Evolutionary conservation across 1,140 invertebrate genomes (phyloP).

Genomic region (Procambarus clarkii): DNA sequence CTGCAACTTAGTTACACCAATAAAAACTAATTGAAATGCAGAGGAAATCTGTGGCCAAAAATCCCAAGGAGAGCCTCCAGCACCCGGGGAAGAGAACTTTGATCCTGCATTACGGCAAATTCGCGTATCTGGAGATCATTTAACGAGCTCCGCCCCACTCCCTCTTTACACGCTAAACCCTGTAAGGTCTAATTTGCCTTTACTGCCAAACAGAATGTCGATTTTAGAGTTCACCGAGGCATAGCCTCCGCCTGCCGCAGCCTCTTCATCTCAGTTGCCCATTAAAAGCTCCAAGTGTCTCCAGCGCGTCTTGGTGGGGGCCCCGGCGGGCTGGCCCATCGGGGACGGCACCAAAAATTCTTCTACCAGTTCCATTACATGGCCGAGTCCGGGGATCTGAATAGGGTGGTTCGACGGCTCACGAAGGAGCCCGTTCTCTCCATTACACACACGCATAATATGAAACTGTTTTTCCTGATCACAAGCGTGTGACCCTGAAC

Average conservation of each 20-base stretch:
- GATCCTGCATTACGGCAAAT: constrained; percentile 1
- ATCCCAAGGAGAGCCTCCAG: not conserved
- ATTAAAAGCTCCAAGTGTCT: not conserved
- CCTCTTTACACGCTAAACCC: not conserved
- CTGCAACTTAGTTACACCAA: not conserved
- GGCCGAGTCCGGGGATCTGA: no score
- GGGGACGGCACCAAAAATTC: not conserved
- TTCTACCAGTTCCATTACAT: not conserved
- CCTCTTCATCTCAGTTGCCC: not conserved
- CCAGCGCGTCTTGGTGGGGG: not conserved
- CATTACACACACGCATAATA: no score
- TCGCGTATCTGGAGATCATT: not conserved
- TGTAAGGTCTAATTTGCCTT: not conserved
- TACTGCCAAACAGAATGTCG: not conserved
- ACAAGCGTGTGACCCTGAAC: no score
- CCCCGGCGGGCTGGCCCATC: not conserved
- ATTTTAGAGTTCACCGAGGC: not conserved
- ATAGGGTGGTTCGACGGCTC: no score
- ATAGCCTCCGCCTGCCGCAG: not conserved
- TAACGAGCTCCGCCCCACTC: not conserved
- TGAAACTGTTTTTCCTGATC: no score
- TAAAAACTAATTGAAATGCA: not conserved
- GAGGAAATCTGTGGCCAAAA: not conserved
- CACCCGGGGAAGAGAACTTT: not conserved
- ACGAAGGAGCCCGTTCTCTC: no score